phyloP scores from a whole-genome alignment of 2,888 invertebrate genomes.

The Chrysolina haemoptera region DNA sequence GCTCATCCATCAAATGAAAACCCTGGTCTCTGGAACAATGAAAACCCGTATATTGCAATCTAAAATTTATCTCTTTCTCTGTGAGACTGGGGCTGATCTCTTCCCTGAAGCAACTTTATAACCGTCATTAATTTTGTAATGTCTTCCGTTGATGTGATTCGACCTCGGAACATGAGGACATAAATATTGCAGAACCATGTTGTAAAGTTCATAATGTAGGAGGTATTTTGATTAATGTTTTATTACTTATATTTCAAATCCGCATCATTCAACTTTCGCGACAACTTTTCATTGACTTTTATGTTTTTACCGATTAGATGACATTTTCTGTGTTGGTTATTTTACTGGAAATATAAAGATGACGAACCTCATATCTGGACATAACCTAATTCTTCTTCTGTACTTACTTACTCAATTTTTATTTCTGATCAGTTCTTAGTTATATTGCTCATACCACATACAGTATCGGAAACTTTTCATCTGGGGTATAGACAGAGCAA shows the following conservation, averaged over 20 bases:
- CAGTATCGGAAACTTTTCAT: no score
- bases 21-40: slow-evolving; percentile 15
- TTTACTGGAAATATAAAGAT: no score
- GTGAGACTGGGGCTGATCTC: not conserved
- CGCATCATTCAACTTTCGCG: no score
- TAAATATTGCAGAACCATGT: slow-evolving; percentile 2
- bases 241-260: not conserved
- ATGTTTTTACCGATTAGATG: no score
- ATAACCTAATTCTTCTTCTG: no score
- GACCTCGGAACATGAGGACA: not conserved
- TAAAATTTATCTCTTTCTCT: not conserved
- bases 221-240: not conserved
- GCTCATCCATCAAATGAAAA: slow-evolving; percentile 1
- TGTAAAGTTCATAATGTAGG: not conserved
- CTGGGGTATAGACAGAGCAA: no score
- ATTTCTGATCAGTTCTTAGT: no score
- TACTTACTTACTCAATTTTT: no score
- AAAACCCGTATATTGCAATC: slow-evolving; percentile 10
- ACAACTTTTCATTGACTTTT: no score
- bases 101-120: not conserved
- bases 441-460: no score
- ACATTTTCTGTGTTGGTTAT: no score
- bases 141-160: slow-evolving; percentile 2
- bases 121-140: slow-evolving; percentile 13
- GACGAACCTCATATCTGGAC: no score